Percentiles rank a stretch among this genome's conserved stretches.
phyloP scores from a whole-genome alignment of 2,797 vertebrate genomes.

The Molossus alvarezi region DNA sequence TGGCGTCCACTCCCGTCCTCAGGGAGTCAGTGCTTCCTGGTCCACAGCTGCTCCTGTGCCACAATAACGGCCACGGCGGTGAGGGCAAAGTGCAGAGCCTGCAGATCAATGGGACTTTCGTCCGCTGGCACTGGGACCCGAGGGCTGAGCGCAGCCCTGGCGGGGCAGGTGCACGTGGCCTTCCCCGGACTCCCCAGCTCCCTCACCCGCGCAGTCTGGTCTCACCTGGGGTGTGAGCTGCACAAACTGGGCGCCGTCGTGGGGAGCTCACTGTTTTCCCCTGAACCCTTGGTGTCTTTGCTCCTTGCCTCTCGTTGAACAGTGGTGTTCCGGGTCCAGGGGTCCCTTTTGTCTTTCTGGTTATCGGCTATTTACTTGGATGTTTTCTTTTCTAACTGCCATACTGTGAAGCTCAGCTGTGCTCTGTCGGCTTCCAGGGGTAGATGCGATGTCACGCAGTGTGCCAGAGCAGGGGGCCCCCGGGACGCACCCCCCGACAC shows the following conservation, averaged over 20 bases:
- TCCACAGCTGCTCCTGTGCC: not conserved
- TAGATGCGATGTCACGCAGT: not conserved
- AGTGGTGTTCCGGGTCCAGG: not conserved
- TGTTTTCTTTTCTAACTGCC: too few species aligned
- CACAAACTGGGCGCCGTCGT: too few species aligned
- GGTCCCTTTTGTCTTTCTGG: not conserved
- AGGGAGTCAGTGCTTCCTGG: rapidly evolving
- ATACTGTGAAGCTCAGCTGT: not conserved
- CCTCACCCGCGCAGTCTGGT: too few species aligned
- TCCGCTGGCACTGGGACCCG: too few species aligned
- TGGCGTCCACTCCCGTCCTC: rapidly evolving
- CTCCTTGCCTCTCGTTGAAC: not conserved
- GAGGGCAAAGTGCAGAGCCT: too few species aligned
- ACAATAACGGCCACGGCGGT: not conserved
- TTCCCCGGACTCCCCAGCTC: too few species aligned
- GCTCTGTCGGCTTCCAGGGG: not conserved
- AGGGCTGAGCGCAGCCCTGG: too few species aligned
- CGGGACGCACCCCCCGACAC: rapidly evolving
- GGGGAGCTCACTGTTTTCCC: too few species aligned
- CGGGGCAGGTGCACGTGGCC: too few species aligned
- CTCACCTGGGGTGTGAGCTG: too few species aligned
- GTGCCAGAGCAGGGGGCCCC: not conserved
- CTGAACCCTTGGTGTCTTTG: rapidly evolving
- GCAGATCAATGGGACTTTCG: too few species aligned
- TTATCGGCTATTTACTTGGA: not conserved